Conservation (phyloP, 2,113 vertebrate genomes). For the Capreolus pygargus region DNA sequence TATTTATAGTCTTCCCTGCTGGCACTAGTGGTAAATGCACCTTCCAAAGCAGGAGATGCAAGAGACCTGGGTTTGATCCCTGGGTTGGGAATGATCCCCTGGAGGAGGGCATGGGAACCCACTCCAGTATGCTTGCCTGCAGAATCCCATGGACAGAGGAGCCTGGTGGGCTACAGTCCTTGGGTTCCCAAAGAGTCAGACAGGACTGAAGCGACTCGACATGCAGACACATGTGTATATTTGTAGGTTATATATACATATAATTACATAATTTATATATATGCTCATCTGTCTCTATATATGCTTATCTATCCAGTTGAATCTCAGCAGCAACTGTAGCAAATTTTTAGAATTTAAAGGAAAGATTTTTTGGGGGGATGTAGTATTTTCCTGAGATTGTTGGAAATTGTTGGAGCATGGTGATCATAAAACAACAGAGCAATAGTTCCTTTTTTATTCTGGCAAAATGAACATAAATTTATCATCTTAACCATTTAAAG, state of each 20-base stretch:
- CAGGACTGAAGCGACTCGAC: background rate
- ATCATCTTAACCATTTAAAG: background rate
- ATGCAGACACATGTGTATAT: background rate
- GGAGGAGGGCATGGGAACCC: background rate
- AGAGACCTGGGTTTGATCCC: background rate
- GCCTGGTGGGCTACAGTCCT: accelerated
- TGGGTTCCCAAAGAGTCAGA: background rate
- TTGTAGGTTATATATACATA: background rate
- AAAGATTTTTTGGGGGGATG: background rate
- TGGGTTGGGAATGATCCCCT: background rate
- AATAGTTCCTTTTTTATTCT: background rate
- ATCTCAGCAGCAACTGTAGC: background rate
- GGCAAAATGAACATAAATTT: background rate
- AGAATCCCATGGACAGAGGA: background rate
- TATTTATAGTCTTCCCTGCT: background rate
- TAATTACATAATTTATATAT: background rate
- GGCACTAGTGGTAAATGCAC: background rate
- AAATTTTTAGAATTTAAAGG: background rate
- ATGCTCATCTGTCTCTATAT: background rate
- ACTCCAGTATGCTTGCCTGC: background rate
- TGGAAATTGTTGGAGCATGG: background rate
- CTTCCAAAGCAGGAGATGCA: background rate
- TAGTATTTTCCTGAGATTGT: background rate
- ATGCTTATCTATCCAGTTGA: background rate
- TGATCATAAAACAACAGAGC: background rate